A percentile compares a stretch with the other conserved stretches of the same genome.
Conservation (phyloP, 2,888 invertebrate genomes). For the Netelia melanura region DNA sequence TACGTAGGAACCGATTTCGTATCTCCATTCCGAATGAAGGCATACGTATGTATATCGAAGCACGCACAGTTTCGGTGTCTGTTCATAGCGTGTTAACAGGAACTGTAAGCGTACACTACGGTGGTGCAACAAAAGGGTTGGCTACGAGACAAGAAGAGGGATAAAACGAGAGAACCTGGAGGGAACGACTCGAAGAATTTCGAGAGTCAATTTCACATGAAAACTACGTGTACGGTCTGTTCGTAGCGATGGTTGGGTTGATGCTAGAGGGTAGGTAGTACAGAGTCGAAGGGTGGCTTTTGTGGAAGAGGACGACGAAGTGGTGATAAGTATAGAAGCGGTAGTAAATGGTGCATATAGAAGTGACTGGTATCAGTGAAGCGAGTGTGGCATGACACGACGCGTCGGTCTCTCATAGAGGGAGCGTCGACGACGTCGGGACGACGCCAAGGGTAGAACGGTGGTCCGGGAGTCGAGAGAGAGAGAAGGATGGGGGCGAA, state of each 20-base stretch:
- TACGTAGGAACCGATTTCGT: neutral
- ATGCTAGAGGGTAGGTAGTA: neutral
- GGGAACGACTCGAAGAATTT: conserved; percentile 56
- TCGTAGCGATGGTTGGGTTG: neutral
- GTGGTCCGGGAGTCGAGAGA: neutral
- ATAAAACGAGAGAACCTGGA: conserved; percentile 15
- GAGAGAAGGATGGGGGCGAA: too few relatives aligned
- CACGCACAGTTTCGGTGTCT: conserved; percentile 13
- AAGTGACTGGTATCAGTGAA: conserved; percentile 56
- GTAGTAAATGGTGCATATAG: conserved; percentile 57
- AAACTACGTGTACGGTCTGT: conserved; percentile 7
- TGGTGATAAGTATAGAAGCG: conserved; percentile 48
- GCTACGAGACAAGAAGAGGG: conserved; percentile 13
- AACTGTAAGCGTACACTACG: conserved; percentile 1
- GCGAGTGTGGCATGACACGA: conserved; percentile 55
- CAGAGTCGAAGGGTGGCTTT: conserved; percentile 19
- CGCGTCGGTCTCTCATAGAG: conserved; percentile 35
- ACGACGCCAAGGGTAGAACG: conserved; percentile 36
- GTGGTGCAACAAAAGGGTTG: conserved; percentile 13
- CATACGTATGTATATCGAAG: conserved; percentile 23
- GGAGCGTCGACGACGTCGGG: conserved; percentile 32
- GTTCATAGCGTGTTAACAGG: conserved; percentile 22
- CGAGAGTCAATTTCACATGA: conserved; percentile 56
- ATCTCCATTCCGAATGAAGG: conserved; percentile 9
- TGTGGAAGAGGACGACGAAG: conserved; percentile 17